Conservation (phyloP, 2,797 vertebrate species). For the Basileuterus tristriatus region DNA sequence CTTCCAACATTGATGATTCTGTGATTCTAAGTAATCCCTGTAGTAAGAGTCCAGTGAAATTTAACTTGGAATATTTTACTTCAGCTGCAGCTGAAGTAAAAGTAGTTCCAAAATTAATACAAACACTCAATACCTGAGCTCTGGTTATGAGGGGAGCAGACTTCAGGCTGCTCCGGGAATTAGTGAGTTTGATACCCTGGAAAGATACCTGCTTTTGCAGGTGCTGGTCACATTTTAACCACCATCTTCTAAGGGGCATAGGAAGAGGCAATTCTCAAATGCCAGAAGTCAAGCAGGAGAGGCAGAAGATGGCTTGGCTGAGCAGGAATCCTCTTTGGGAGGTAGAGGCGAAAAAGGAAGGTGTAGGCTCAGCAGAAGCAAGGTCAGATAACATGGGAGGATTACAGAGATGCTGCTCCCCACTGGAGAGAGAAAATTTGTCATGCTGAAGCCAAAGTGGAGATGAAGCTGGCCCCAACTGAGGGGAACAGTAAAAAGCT, state of each 20-base stretch:
- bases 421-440: background rate
- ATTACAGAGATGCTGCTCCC: background rate
- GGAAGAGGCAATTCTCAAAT: background rate
- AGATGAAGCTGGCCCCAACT: background rate
- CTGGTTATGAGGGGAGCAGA: background rate
- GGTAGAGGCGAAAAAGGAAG: background rate
- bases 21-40: background rate
- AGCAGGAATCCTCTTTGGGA: background rate
- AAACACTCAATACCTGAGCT: background rate
- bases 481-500: background rate
- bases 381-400: background rate
- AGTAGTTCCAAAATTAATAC: background rate
- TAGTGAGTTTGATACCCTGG: too few relatives aligned
- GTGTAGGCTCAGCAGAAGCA: background rate
- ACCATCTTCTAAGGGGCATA: background rate
- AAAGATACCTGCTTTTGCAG: background rate
- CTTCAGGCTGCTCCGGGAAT: background rate
- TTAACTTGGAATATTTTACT: background rate
- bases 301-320: background rate
- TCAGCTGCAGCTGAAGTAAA: background rate
- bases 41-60: background rate
- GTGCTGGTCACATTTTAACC: background rate
- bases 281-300: background rate
- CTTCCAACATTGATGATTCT: background rate
- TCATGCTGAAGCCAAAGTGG: background rate